Evolutionary conservation across 2,888 invertebrate genomes (phyloP), one percentile per base, ranked within the genome.

Genomic region (Stenchaetothrips biformis): DNA sequence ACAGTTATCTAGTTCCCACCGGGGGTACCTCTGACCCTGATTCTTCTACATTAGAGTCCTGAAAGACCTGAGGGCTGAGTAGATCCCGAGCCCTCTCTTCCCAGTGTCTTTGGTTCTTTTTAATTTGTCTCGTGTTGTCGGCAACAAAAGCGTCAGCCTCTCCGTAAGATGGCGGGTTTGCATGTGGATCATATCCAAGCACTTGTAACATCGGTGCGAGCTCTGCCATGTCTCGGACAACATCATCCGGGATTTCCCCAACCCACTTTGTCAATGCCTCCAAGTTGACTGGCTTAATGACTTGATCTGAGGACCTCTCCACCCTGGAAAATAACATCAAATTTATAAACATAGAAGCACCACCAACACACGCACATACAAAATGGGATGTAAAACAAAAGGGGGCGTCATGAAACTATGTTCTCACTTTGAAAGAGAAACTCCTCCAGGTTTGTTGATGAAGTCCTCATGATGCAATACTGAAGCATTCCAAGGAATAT

Each of bases 381-480:
- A n/a, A 48, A 16, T 6, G 48, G 79, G 48, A 25, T 67, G 77
- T 62, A 48, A 59, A 47, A 8, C 2, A 82, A 3, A 1, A 49
- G 53, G n/a, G n/a, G n/a, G n/a, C n/a, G 25, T 81, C 37, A 16
- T 47, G 13, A 80, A 80, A 79, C 9, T 6, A 78, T 48, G 0
- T 13, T 88, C 92, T 90, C 89, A 97, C 97, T 97, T 97, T 88
- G 98, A 98, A 80, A 98, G 90, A 83, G 95, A 95, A 81, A 98
- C 95, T 83, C 97, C 98, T 84, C 97, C 94, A 78, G 95, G 95
- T 87, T 94, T 97, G 88, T 98, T 98, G 87, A 99, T 97, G 87
- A 94, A 95, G 86, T 96, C 94, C 88, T 99, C 97, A 89, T 99
- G 99, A 89, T 99, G 98, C 85, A 99, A 90, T 82, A 99, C 98